These are phyloP conservation scores for Rostratula benghalensis DNA, from an alignment of 2,113 vertebrate species.

Conservation along the genomic window DNA sequence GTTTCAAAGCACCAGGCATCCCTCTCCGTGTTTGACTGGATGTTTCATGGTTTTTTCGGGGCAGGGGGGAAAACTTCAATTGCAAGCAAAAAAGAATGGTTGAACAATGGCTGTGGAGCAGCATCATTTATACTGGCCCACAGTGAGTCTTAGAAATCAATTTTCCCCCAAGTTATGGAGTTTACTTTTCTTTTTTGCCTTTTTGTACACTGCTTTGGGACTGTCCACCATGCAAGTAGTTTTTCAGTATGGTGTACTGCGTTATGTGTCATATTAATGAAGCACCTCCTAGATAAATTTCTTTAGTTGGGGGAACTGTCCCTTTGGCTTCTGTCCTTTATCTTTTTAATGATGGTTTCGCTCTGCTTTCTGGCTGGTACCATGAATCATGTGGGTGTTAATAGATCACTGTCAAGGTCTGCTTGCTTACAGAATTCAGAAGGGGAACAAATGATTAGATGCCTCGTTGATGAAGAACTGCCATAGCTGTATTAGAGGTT, in stretches of 20 bases:
- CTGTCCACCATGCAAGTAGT: not conserved
- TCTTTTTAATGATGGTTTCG: not conserved
- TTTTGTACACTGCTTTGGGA: not conserved
- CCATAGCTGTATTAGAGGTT: not conserved
- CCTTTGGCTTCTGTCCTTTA: not conserved
- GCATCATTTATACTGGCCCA: not conserved
- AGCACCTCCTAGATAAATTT: not conserved
- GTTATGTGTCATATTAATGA: not conserved
- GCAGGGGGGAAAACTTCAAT: not conserved
- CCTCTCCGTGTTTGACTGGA: rapidly evolving
- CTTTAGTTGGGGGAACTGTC: not conserved
- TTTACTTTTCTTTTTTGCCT: not conserved
- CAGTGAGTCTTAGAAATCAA: not conserved
- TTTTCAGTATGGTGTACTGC: not conserved
- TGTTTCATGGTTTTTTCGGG: not conserved
- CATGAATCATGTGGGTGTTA: not conserved
- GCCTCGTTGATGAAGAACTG: not conserved
- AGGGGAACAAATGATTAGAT: not conserved
- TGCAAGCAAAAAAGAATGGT: not conserved
- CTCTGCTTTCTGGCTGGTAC: not conserved
- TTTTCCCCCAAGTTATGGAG: not conserved
- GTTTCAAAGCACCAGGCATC: not conserved
- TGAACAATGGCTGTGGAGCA: not conserved
- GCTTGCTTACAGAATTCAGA: not conserved
- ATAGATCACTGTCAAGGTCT: not conserved